Conservation (phyloP, 2,113 vertebrate genomes). For the Rhynchopsitta pachyrhyncha region DNA sequence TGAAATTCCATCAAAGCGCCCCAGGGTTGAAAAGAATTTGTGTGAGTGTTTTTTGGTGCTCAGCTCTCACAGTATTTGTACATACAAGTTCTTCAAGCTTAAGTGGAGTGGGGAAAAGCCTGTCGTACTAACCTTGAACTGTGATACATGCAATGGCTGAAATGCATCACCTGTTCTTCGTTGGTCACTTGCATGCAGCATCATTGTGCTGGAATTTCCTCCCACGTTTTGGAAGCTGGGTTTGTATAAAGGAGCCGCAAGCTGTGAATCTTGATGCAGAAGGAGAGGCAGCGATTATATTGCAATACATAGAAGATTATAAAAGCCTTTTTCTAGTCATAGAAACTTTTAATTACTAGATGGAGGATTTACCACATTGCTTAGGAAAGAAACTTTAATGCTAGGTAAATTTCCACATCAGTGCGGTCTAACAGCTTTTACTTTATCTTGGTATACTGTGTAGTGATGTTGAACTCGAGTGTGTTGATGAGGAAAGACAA, state of each 20-base stretch:
- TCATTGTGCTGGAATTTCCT: not conserved
- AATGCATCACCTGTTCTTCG: not conserved
- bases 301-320: not conserved
- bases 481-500: not conserved
- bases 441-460: not conserved
- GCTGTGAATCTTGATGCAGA: not conserved
- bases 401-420: not conserved
- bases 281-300: not conserved
- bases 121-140: not conserved
- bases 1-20: constrained; percentile 80
- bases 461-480: not conserved
- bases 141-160: not conserved
- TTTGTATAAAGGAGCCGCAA: not conserved
- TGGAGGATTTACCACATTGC: not conserved
- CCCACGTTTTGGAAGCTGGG: not conserved
- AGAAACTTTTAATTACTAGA: not conserved
- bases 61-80: not conserved
- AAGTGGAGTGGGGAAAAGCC: rapidly evolving
- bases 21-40: constrained; percentile 78
- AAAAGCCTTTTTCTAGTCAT: not conserved
- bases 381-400: not conserved
- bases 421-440: not conserved
- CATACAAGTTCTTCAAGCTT: not conserved
- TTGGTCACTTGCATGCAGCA: not conserved
- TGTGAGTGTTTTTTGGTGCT: constrained; percentile 66